Percentiles rank a stretch among this genome's conserved stretches.
Conservation (phyloP, 2,113 vertebrate genomes). For the Sitta europaea region DNA sequence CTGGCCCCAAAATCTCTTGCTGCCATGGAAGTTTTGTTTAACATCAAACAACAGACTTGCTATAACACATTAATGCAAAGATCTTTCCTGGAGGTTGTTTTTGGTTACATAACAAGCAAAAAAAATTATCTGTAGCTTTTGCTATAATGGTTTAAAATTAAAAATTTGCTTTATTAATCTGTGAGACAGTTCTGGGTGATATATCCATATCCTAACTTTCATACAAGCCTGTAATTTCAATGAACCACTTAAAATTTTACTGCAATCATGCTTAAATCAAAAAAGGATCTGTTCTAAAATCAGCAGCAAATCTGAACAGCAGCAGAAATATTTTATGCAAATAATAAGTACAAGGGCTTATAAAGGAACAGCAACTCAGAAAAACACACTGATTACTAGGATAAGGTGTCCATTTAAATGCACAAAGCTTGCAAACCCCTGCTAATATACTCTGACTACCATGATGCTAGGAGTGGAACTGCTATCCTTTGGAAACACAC, state of each 20-base stretch:
- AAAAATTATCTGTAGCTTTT: not conserved
- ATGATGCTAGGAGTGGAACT: not conserved
- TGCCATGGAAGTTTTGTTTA: not conserved
- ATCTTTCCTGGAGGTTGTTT: not conserved
- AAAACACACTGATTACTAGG: not conserved
- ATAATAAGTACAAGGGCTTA: not conserved
- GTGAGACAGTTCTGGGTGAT: not conserved
- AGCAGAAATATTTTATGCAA: not conserved
- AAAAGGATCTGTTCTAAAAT: not conserved
- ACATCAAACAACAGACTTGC: not conserved
- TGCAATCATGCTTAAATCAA: not conserved
- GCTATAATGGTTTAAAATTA: not conserved
- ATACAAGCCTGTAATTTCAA: not conserved
- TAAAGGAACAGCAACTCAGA: not conserved
- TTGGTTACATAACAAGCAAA: rapidly evolving
- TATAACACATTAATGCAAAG: not conserved
- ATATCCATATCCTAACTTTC: not conserved
- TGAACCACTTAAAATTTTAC: not conserved
- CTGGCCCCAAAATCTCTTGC: not conserved
- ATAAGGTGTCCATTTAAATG: not conserved
- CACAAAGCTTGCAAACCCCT: not conserved
- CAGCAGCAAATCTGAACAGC: not conserved
- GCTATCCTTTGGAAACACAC: not conserved
- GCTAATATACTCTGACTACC: not conserved
- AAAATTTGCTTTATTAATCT: not conserved